Percentiles rank a stretch among this genome's conserved stretches.
These are phyloP conservation scores for Craseonycteris thonglongyai DNA, from an alignment of 2,113 vertebrate species.

Conservation along the genomic window DNA sequence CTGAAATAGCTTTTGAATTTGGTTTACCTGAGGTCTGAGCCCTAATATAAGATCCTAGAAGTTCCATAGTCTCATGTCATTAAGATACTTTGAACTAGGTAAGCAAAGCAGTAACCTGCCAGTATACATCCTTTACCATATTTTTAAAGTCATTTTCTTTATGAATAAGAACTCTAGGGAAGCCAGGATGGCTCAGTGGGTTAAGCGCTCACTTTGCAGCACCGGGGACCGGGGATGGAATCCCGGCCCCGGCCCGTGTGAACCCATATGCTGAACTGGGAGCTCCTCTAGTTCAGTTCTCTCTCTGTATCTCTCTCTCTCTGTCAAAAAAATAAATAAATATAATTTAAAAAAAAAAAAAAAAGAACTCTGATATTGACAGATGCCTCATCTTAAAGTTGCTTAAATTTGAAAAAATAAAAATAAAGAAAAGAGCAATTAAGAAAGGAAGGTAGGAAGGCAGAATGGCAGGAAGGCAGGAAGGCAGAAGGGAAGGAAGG, in stretches of 20 bases:
- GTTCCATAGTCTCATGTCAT: too few relatives aligned
- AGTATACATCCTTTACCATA: not conserved
- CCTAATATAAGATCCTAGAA: not conserved
- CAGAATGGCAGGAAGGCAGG: not conserved
- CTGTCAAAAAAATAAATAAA: too few relatives aligned
- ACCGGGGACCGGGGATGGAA: too few relatives aligned
- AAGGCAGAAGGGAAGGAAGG: not conserved
- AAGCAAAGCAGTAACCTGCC: not conserved
- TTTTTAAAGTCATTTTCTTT: not conserved
- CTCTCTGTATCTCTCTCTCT: too few relatives aligned
- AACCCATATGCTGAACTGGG: too few relatives aligned
- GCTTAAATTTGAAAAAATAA: not conserved
- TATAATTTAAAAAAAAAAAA: too few relatives aligned
- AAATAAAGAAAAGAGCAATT: not conserved
- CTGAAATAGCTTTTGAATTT: not conserved
- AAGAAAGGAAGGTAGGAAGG: not conserved
- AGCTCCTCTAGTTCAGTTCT: too few relatives aligned
- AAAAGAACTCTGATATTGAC: not conserved
- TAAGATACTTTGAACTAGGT: not conserved
- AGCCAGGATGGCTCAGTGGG: too few relatives aligned
- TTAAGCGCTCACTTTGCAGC: too few relatives aligned
- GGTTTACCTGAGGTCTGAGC: not conserved
- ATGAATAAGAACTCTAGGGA: not conserved
- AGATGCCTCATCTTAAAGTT: not conserved
- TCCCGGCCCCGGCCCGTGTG: too few relatives aligned